Evolutionary conservation across 2,797 vertebrate species (phyloP), one percentile per base, ranked within the genome.

Genomic region (Liparis tanakae): DNA sequence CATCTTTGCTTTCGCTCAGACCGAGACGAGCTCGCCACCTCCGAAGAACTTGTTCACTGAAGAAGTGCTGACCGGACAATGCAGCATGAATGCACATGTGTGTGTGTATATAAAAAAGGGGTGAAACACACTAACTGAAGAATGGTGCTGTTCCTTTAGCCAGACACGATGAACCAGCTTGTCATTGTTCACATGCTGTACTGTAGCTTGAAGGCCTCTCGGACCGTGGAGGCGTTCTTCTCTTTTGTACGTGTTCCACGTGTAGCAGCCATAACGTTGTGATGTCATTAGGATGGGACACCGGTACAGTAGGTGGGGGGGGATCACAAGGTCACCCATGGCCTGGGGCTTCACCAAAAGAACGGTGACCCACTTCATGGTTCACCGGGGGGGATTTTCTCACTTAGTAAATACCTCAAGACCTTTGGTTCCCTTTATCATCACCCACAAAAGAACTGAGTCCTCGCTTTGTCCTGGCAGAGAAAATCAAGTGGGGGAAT

Each of bases 71-170:
- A 82, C 79, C 85, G 79, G 84, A 87, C 85, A 84, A 81, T 85
- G 84, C 86, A 85, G 87, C 92, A 91, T 87, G 85, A 93, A 92
- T 88, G 91, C 93, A 93, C 93, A 30, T 91, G 92, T 92, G 92
- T 89, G 78, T 76, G 60, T 50, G 74, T 30, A 30, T 36, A 41
- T 79, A 67, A 65, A 62, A 7, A 33, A 34, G 82, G 85, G 83
- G 51, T 8, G 70, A 44, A 36, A 85, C 54, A 82, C 76, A 70
- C 74, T 73, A 84, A 90, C 88, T 91, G 88, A 90, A 83, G 84
- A 93, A 90, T 91, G 92, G 93, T 94, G 94, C 94, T 94, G 92
- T 89, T 74, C 86, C 78, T 80, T 84, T 85, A 85, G 72, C 72
- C 43, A 34, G 74, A 87, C 70, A 60, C 76, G 67, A 77, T 54